Percentiles rank a stretch among this genome's conserved stretches.
Conservation (phyloP, 2,888 invertebrate genomes). For the Nymphalis c-album region DNA sequence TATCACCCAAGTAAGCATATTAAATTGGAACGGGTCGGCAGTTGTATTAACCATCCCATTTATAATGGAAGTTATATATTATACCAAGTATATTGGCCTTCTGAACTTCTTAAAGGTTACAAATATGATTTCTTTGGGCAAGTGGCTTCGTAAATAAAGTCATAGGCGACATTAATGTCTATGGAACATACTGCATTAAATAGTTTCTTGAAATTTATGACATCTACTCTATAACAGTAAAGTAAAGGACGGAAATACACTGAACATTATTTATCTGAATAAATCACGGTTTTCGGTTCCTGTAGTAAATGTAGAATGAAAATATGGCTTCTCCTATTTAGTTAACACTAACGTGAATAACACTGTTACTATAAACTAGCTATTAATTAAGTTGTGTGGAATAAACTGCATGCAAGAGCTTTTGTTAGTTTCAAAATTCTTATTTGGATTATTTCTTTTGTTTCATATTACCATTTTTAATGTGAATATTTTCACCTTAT, state of each 20-base stretch:
- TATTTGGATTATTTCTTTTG: too few relatives aligned
- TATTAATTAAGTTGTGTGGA: background rate
- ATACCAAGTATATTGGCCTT: background rate
- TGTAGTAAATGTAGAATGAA: conserved; percentile 17
- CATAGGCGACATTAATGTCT: conserved; percentile 32
- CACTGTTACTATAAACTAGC: background rate
- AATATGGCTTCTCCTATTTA: conserved; percentile 10
- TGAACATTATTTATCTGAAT: conserved; percentile 39
- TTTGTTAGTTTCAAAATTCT: background rate
- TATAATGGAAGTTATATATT: too few relatives aligned
- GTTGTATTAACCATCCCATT: too few relatives aligned
- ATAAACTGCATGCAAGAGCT: background rate
- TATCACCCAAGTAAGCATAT: too few relatives aligned
- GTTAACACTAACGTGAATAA: background rate
- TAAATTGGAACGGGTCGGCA: background rate
- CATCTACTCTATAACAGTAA: conserved; percentile 28
- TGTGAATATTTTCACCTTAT: too few relatives aligned
- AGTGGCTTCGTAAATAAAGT: conserved; percentile 28
- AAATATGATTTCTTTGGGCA: background rate
- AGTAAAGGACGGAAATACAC: conserved; percentile 35
- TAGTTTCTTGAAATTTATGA: conserved; percentile 32
- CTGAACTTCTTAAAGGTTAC: background rate
- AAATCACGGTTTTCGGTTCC: conserved; percentile 36
- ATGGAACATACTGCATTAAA: conserved; percentile 37
- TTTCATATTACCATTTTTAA: too few relatives aligned